Base-by-base conservation (phyloP, 2,113 vertebrate genomes). In the Eptesicus fuscus region DNA sequence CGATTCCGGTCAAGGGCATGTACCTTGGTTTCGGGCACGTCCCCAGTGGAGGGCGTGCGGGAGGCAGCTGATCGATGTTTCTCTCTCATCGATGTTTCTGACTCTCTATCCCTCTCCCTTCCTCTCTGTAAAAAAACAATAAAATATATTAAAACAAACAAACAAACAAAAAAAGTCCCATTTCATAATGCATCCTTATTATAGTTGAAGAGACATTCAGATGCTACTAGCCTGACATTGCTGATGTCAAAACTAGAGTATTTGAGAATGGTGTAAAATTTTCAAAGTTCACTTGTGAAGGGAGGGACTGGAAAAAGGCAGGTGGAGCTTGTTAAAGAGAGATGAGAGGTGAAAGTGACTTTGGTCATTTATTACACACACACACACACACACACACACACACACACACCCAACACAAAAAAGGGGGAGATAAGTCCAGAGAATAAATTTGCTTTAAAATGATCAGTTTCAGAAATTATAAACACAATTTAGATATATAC, bases 381-480 rank as follows among this genome's bases (percentile, higher is more conserved):
- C 70, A 67, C 32, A n/a, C 32, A n/a, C 30, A 28, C 40, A 37
- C 51, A 63, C 32, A 30, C 11, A 30, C 35, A 65, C 69, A 61
- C 22, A 25, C 22, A 25, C 25, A 28, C 56, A 35, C 32, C 49
- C 9, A 28, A 71, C 71, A 12, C 17, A 63, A 85, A 84, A 44
- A 32, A 11, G 9, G 2, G 17, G 13, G 12, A 7, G 59, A 25
- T 63, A 61, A 74, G 8, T 63, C 44, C 49, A 85, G 73, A 73
- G 30, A 88, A 42, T 78, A 85, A 87, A 88, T 76, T 95, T 79
- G 28, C 70, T 93, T 87, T 93, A 88, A 76, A 93, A 53, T 69
- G 47, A 65, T 42, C 76, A 65, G 42, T 80, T 97, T 94, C 14
- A 76, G 65, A 95, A 86, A n/a, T 85, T 89, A 79, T 44, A 80